Base-by-base conservation (phyloP, 2,113 vertebrate species). In the Maccullochella peelii region DNA sequence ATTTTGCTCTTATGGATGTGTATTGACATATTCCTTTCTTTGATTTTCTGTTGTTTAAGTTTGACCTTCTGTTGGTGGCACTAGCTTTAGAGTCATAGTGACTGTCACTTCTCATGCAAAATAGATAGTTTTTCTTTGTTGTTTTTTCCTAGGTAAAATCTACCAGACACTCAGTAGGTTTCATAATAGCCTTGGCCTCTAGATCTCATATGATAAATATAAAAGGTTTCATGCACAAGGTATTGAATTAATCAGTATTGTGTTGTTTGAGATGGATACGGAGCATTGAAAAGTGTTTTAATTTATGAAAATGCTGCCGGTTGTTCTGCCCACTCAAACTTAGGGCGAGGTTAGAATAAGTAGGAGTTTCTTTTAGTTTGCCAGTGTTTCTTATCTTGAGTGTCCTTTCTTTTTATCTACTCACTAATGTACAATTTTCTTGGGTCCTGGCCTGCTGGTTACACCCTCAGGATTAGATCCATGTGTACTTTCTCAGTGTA, bases 291-390 rank as follows among this genome's bases (percentile, higher is more conserved):
- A 77, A 54, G 30, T 23, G 2, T 76, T 79, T 72, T 54, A 57
- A 38, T 57, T 40, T 2, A 49, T 62, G 27, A 38, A 83, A 65
- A 57, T 25, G 23, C 21, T 67, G 21, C 8, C 36, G 38, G 8
- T n/a, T 49, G 23, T 50, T 27, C 27, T 23, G 38, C 59, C 49
- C 57, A 72, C 81, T 79, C 54, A 12, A 86, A 75, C 74, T 77
- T 23, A 38, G 85, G 40, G 30, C 2, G 11, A 73, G 63, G 71
- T 85, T 62, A 16, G 21, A 61, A 49, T 11, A 44, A 71, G 79
- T 8, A 58, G 57, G 55, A 73, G 73, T 88, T 85, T 77, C 33
- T 50, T 62, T 75, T 55, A 62, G 20, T 76, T 75, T 65, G 72
- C 25, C 69, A 81, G 5, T 15, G 72, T 49, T 83, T 5, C 62